A percentile compares a stretch with the other conserved stretches of the same genome.
Conservation (phyloP, 2,113 vertebrate genomes). For the Corydoras maculifer region DNA sequence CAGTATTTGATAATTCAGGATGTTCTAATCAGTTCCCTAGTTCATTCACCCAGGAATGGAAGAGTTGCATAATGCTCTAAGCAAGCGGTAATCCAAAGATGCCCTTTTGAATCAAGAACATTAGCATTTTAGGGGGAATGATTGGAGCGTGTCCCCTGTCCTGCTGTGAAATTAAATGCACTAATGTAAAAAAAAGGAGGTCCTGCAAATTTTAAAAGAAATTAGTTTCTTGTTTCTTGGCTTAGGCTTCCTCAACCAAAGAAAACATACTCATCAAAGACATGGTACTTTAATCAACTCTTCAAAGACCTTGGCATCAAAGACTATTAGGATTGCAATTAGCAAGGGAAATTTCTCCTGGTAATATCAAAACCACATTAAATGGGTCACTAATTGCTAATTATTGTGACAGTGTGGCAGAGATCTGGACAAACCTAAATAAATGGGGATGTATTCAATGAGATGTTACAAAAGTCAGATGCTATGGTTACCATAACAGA, state of each 20-base stretch:
- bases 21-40: neutral
- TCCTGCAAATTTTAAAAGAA: conserved; percentile 3
- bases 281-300: conserved; percentile 44
- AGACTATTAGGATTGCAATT: conserved; percentile 44
- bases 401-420: conserved; percentile 43
- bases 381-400: conserved; percentile 60
- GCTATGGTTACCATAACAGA: too few relatives aligned
- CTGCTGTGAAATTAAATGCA: conserved; percentile 1
- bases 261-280: conserved; percentile 54
- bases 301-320: conserved; percentile 50
- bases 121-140: neutral
- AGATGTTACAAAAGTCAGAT: too few relatives aligned
- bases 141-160: neutral
- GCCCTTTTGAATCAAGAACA: neutral
- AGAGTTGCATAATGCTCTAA: neutral
- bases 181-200: neutral
- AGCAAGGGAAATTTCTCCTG: conserved; percentile 40
- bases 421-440: conserved; percentile 14
- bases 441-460: neutral
- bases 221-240: conserved; percentile 46
- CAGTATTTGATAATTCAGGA: conserved; percentile 13
- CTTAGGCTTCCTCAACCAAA: conserved; percentile 52
- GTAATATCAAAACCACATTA: conserved; percentile 44
- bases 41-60: neutral
- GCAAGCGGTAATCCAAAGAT: neutral